Percentiles rank a stretch among this genome's conserved stretches.
Evolutionary conservation across 2,113 vertebrate genomes (phyloP).

Genomic region (Strix aluco): DNA sequence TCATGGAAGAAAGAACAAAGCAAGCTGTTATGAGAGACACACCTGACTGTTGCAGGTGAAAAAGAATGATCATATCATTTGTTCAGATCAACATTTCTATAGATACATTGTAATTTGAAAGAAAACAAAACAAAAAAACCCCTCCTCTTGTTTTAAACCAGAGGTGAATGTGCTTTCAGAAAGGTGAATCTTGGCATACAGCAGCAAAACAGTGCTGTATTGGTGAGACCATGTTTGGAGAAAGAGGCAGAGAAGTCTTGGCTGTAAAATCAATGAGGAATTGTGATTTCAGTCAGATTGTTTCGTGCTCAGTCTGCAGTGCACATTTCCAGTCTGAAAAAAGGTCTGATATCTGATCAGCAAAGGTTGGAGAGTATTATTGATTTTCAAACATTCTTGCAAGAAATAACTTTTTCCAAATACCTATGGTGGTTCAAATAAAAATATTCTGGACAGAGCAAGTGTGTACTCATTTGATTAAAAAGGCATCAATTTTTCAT

Average conservation of each 20-base stretch:
- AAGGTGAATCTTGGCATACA: background rate
- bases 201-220: background rate
- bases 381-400: conserved; percentile 10
- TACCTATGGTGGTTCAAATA: background rate
- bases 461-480: background rate
- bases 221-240: background rate
- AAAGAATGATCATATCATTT: background rate
- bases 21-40: background rate
- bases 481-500: conserved; percentile 30
- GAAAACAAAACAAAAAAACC: background rate
- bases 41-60: background rate
- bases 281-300: background rate
- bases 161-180: background rate
- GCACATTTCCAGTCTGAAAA: background rate
- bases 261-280: background rate
- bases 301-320: background rate
- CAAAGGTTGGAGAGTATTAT: background rate
- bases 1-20: background rate
- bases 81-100: background rate
- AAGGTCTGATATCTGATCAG: background rate
- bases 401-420: conserved; percentile 18
- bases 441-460: background rate
- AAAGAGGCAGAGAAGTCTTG: background rate
- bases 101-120: background rate
- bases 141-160: background rate